Base-by-base conservation (phyloP, 1,140 invertebrate species). In the Wasmannia auropunctata region DNA sequence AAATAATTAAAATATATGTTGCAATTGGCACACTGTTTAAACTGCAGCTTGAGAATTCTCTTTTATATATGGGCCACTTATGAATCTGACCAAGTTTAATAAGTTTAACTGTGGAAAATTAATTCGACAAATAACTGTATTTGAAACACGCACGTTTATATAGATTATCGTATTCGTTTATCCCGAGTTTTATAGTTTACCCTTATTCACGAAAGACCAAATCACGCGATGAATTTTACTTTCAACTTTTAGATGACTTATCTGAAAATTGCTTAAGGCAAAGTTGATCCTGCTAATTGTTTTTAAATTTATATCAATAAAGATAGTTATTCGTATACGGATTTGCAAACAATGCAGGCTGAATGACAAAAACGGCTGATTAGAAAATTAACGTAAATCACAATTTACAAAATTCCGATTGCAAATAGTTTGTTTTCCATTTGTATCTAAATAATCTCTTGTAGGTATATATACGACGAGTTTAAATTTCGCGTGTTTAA, bases 401-500 rank as follows among this genome's bases (percentile, higher is more conserved):
- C 10, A 25, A 54, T 80, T 54, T 40, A 22, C 2, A 6, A 54
- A 80, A 54, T n/a, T 14, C 14, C 40, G 3, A 65, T 67, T 54
- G 25, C n/a, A 43, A 56, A 54, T 37, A 1, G 6, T 7, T 69
- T 34, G 25, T 40, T 80, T 69, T 56, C 10, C 46, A 11, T 28
- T 40, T 37, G 3, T 43, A 63, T 43, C 56, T 14, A 46, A 37
- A 34, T 80, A 70, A 79, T 79, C 63, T 80, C 34, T 54, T 25
- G 16, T n/a, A n/a, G n/a, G n/a, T n/a, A n/a, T n/a, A n/a, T 63
- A 49, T 34, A 34, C 4, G 25, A 46, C 58, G n/a, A 49, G 43
- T 79, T 79, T 28, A 65, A 79, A 65, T 65, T 63, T 79, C 40
- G 75, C 75, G 75, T 77, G 75, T 49, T 77, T 14, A 77, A 46